phyloP scores from a whole-genome alignment of 2,888 invertebrate genomes.

The Cerastis leucographa region DNA sequence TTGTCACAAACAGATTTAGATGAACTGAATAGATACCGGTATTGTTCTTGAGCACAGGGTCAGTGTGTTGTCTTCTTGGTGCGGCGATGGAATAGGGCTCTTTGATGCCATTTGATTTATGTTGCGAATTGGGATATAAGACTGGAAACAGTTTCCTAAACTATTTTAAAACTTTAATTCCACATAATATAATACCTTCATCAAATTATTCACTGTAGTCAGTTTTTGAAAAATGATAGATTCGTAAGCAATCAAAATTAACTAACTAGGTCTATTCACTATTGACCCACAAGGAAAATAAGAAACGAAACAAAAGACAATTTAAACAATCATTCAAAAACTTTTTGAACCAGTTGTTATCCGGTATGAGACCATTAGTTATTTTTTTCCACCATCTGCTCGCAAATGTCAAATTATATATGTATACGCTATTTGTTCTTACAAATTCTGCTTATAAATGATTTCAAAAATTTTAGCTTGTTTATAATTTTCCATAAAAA shows the following conservation, averaged over 20 bases:
- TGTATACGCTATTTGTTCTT: too few relatives aligned
- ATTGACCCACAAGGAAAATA: not conserved
- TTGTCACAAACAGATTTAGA: constrained; percentile 24
- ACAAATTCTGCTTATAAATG: too few relatives aligned
- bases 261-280: not conserved
- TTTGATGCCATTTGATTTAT: constrained; percentile 14
- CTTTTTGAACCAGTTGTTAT: not conserved
- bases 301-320: too few relatives aligned
- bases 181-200: not conserved
- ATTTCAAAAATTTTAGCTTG: too few relatives aligned
- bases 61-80: not conserved
- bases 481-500: too few relatives aligned
- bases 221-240: not conserved
- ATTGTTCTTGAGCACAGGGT: constrained; percentile 17
- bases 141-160: too few relatives aligned
- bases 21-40: constrained; percentile 9
- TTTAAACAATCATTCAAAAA: not conserved
- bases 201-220: not conserved
- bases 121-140: not conserved
- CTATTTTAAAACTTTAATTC: not conserved
- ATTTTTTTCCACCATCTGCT: too few relatives aligned
- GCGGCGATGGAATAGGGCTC: not conserved
- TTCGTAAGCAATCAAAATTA: not conserved
- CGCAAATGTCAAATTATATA: too few relatives aligned
- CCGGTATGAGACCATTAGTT: too few relatives aligned